A percentile compares a stretch with the other conserved stretches of the same genome.
Conservation (phyloP, 2,113 vertebrate species). For the Crotalus helleri region DNA sequence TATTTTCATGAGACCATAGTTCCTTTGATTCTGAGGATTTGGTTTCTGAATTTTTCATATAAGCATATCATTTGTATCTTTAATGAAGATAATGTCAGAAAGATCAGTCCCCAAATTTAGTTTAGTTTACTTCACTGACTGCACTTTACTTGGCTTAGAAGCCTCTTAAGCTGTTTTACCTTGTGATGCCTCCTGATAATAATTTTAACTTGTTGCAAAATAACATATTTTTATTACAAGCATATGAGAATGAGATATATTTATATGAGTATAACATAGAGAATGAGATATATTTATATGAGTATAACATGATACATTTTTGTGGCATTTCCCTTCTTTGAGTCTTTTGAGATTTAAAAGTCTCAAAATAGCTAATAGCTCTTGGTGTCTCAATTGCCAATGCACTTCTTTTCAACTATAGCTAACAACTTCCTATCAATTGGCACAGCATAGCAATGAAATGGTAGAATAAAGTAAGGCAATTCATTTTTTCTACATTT, state of each 20-base stretch:
- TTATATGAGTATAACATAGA: not conserved
- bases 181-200: constrained; percentile 10
- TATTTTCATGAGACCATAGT: not conserved
- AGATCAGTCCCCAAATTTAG: constrained; percentile 44
- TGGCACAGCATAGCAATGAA: not conserved
- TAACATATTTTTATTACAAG: not conserved
- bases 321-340: not conserved
- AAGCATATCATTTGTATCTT: constrained; percentile 47
- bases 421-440: not conserved
- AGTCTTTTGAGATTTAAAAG: not conserved
- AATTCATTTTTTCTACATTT: not conserved
- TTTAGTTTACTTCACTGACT: not conserved
- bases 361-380: not conserved
- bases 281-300: not conserved
- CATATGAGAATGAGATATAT: not conserved
- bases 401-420: not conserved
- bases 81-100: constrained; percentile 46
- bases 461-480: not conserved
- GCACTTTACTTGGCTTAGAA: not conserved
- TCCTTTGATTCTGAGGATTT: not conserved
- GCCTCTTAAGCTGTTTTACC: not conserved
- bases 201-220: constrained; percentile 33
- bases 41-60: constrained; percentile 53
- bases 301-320: not conserved
- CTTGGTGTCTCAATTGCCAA: not conserved